Evolutionary conservation across 2,113 vertebrate species (phyloP).

Genomic region (Martes martes): DNA sequence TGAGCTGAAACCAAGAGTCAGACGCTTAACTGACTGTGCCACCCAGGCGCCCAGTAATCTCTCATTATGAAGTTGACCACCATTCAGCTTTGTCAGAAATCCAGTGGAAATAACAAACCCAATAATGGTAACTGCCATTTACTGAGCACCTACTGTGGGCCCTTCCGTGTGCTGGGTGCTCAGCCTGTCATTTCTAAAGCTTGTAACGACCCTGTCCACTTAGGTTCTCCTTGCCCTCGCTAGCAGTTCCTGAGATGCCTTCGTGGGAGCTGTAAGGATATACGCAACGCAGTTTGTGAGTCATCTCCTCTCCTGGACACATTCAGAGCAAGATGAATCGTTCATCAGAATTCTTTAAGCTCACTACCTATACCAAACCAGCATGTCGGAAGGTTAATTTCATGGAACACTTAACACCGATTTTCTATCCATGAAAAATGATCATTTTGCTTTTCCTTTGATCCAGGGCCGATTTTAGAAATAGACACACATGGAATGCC

Average conservation of each 20-base stretch:
- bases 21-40: background rate
- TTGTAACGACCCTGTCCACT: background rate
- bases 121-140: background rate
- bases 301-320: background rate
- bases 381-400: background rate
- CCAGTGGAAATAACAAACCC: background rate
- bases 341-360: background rate
- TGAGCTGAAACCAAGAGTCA: background rate
- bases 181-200: background rate
- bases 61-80: background rate
- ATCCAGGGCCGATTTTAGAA: background rate
- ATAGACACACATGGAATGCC: background rate
- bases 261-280: background rate
- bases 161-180: background rate
- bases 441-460: background rate
- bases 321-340: background rate
- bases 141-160: background rate
- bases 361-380: background rate
- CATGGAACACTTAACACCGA: background rate
- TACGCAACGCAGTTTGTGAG: background rate
- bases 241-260: background rate
- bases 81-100: slow-evolving; percentile 1
- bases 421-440: background rate
- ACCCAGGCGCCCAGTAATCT: background rate
- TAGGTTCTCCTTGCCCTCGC: background rate